Percentiles rank a stretch among this genome's conserved stretches.
Evolutionary conservation across 1,140 invertebrate species (phyloP).

Genomic region (Trachymyrmex cornetzi): DNA sequence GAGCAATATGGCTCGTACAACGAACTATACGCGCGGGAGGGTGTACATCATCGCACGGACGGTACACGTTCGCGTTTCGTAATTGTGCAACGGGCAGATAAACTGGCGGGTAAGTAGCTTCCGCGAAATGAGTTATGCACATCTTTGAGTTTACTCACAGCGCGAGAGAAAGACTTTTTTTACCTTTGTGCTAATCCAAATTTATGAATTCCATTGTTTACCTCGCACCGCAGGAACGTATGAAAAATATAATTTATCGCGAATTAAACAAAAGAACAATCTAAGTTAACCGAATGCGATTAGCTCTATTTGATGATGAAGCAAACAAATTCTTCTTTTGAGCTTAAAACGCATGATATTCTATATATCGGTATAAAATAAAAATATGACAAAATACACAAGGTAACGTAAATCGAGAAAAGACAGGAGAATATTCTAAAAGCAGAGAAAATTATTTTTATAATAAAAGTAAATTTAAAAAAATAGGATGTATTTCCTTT

Average conservation of each 20-base stretch:
- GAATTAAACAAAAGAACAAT: slow-evolving; percentile 14
- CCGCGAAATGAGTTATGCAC: slow-evolving; percentile 57
- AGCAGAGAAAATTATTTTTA: slow-evolving; percentile 9
- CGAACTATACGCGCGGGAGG: slow-evolving; percentile 64
- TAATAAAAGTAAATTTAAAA: background rate
- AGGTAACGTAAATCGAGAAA: background rate
- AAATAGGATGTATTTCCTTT: slow-evolving; percentile 20
- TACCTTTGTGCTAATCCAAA: slow-evolving; percentile 38
- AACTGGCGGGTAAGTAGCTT: slow-evolving; percentile 61
- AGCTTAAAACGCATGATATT: background rate
- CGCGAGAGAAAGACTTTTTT: slow-evolving; percentile 39
- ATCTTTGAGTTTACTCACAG: slow-evolving; percentile 54
- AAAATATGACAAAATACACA: background rate
- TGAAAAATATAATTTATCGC: slow-evolving; percentile 47
- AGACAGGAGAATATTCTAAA: background rate
- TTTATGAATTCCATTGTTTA: slow-evolving; percentile 42
- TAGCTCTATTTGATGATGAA: background rate
- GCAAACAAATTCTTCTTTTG: background rate
- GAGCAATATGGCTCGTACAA: slow-evolving; percentile 52
- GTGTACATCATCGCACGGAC: slow-evolving; percentile 61
- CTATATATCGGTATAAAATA: background rate
- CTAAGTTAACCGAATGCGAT: background rate
- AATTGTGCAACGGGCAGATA: slow-evolving; percentile 63
- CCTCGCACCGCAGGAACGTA: slow-evolving; percentile 6
- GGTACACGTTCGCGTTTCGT: slow-evolving; percentile 63